Evolutionary conservation across 2,797 vertebrate species (phyloP), one percentile per base, ranked within the genome.

Genomic region (Sebastes diaconus): DNA sequence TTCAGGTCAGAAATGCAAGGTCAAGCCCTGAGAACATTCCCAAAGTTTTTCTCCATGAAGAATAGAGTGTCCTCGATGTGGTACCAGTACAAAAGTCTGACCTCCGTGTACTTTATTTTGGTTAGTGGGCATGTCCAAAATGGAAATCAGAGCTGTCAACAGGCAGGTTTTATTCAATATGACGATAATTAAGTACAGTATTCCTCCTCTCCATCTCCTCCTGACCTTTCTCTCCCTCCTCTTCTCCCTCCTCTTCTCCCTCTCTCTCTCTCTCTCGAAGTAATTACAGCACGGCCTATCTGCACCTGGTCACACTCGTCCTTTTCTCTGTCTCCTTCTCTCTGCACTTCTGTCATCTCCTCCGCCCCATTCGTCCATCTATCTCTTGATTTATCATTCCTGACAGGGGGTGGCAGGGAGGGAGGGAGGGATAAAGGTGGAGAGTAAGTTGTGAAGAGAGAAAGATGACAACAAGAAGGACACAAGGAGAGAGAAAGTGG

Each of bases 271-370:
- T 54, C 68, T 60, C 83, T 58, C 79, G 3, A 68, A 82, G 89
- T 95, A 94, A 95, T 96, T 95, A 94, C 87, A 90, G 52, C 79
- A 12, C 6, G 42, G 80, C 88, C 85, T 93, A 93, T 93, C 94
- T 95, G 91, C 92, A 93, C 91, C 92, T 93, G 92, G 87, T 84
- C 84, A 83, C 93, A 93, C 91, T 75, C 25, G 20, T 84, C 82
- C 77, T 64, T 74, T 75, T 67, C 83, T 72, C 64, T 36, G 52
- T 70, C 52, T 59, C 34, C 66, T 46, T 69, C 77, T 77, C 65
- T 10, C 32, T 39, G 71, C 75, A 30, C 82, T 55, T 77, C 77
- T 86, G 75, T 88, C 84, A 80, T 84, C 82, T 79, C 82, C 63
- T 59, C 69, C 18, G 5, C 61, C 73, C 61, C 3, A 25, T 29